Evolutionary conservation across 1,140 invertebrate species (phyloP).

Genomic region (Plectrocnemia conspersa): DNA sequence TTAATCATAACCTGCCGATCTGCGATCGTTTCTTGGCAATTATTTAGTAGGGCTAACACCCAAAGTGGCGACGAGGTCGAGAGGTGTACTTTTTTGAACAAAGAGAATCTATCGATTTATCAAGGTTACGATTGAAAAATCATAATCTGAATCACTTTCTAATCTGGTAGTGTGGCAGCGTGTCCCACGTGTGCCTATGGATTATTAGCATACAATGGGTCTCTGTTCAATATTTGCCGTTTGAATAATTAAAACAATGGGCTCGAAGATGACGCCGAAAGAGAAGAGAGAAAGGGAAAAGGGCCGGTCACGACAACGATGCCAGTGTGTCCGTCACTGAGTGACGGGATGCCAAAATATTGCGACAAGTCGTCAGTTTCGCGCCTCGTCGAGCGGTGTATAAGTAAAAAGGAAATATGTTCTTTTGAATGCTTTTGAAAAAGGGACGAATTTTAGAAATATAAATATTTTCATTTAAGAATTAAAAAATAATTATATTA

Average conservation of each 20-base stretch:
- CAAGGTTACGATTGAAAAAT: too few relatives aligned
- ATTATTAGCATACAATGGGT: constrained; percentile 29
- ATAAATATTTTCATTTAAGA: too few relatives aligned
- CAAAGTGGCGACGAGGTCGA: neutral
- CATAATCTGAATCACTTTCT: too few relatives aligned
- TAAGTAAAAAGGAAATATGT: too few relatives aligned
- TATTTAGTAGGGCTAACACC: neutral
- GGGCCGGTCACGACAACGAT: neutral
- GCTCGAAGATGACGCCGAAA: neutral
- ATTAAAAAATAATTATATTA: too few relatives aligned
- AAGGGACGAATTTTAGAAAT: too few relatives aligned
- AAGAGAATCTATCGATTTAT: too few relatives aligned
- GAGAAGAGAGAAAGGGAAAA: neutral
- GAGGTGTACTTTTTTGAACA: too few relatives aligned
- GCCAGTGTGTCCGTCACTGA: too few relatives aligned
- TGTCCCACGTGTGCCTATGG: constrained; percentile 11
- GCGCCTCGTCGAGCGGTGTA: too few relatives aligned
- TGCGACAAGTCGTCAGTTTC: constrained; percentile 1
- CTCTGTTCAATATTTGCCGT: constrained; percentile 17
- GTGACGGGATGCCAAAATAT: constrained; percentile 4
- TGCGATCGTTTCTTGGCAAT: neutral
- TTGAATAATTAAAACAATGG: constrained; percentile 23
- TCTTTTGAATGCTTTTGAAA: too few relatives aligned
- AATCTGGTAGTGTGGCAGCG: too few relatives aligned
- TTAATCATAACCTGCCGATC: constrained; percentile 1